Evolutionary conservation across 2,888 invertebrate genomes (phyloP).

Genomic region (Fragum sueziense): DNA sequence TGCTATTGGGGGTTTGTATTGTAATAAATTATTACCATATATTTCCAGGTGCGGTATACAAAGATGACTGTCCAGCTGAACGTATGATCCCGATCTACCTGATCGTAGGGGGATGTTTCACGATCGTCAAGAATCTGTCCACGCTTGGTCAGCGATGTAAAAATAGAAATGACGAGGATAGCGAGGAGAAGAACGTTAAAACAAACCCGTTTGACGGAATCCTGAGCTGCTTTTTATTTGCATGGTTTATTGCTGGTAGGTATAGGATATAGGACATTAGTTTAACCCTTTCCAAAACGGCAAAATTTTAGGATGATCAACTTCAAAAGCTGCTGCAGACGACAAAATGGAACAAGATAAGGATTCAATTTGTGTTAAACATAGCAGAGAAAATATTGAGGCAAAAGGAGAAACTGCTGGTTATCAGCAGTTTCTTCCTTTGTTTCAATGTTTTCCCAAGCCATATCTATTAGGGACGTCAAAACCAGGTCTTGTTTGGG

Average conservation of each 20-base stretch:
- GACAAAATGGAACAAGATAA: too few species aligned
- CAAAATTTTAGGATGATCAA: too few species aligned
- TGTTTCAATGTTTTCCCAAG: too few species aligned
- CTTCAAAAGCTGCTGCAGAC: too few species aligned
- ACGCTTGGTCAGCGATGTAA: constrained; percentile 85
- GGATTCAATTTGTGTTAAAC: too few species aligned
- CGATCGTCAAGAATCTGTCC: constrained; percentile 86
- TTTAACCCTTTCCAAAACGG: too few species aligned
- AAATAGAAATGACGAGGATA: constrained; percentile 83
- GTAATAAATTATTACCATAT: too few species aligned
- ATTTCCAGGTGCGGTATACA: constrained; percentile 84
- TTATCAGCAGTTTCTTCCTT: too few species aligned
- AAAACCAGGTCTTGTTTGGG: too few species aligned
- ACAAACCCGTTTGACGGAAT: constrained; percentile 73
- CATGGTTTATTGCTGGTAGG: constrained; percentile 87
- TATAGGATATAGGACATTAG: not conserved
- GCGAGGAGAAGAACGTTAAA: constrained; percentile 71
- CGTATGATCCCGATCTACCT: constrained; percentile 88
- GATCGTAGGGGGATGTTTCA: constrained; percentile 87
- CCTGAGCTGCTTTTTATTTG: constrained; percentile 85
- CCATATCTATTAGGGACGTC: too few species aligned
- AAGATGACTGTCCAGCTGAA: constrained; percentile 87
- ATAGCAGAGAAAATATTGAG: too few species aligned
- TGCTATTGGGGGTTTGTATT: not conserved
- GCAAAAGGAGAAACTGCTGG: too few species aligned